phyloP scores from a whole-genome alignment of 2,888 invertebrate species.

The Eudasyphora cyanicolor region DNA sequence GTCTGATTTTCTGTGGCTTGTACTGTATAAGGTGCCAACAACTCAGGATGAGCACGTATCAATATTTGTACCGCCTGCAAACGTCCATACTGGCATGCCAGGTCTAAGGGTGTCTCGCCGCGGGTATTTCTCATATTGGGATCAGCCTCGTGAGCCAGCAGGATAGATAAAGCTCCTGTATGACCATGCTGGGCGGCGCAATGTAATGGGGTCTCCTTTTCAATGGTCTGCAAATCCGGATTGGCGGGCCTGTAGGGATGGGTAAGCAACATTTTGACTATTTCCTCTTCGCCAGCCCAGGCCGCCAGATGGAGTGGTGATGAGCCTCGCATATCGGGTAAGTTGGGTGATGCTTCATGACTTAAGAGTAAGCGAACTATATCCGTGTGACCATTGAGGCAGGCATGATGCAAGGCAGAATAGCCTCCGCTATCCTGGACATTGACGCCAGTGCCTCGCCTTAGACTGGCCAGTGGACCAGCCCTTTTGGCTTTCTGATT shows the following conservation, averaged over 20 bases:
- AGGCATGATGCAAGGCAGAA: slow-evolving; percentile 95
- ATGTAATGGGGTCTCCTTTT: slow-evolving; percentile 95
- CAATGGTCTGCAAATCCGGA: slow-evolving; percentile 92
- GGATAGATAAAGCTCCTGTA: slow-evolving; percentile 89
- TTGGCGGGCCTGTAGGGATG: slow-evolving; percentile 91
- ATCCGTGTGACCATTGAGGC: slow-evolving; percentile 95
- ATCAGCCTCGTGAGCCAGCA: slow-evolving; percentile 92
- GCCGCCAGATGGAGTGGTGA: slow-evolving; percentile 96
- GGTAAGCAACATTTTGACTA: slow-evolving; percentile 90
- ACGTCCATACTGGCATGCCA: slow-evolving; percentile 94
- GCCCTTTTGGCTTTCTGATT: slow-evolving; percentile 93
- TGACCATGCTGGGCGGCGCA: slow-evolving; percentile 97
- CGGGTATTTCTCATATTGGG: slow-evolving; percentile 92
- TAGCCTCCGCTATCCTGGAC: slow-evolving; percentile 96
- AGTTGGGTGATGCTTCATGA: slow-evolving; percentile 91
- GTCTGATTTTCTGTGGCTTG: slow-evolving; percentile 68
- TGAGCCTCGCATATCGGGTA: slow-evolving; percentile 93
- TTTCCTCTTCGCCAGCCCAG: slow-evolving; percentile 95
- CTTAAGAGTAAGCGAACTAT: slow-evolving; percentile 91
- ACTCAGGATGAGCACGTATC: slow-evolving; percentile 90
- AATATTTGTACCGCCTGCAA: slow-evolving; percentile 93
- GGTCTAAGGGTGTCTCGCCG: slow-evolving; percentile 95
- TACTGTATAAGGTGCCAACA: slow-evolving; percentile 86
- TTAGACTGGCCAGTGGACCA: slow-evolving; percentile 94
- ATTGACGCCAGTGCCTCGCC: slow-evolving; percentile 94